Base-by-base conservation (phyloP, 1,140 invertebrate genomes). In the Coptotermes formosanus region DNA sequence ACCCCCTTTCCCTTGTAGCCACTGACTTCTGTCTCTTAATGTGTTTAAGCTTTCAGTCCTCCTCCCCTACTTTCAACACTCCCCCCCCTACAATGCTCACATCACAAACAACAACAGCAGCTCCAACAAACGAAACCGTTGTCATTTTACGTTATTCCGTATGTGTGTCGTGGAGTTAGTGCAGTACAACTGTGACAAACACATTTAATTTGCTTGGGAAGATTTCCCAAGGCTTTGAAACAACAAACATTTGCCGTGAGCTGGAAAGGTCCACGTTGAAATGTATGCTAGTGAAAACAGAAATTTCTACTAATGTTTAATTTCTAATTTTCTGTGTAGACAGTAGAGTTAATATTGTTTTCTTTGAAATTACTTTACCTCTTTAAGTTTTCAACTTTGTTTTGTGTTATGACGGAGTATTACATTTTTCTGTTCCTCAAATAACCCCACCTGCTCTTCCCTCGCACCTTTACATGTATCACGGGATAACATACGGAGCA, bases 131-230 rank as follows among this genome's bases (percentile, higher is more conserved):
- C 64, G 64, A 75, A 75, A 75, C n/a, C 64, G 19, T 64, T 64
- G 64, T 75, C 64, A 75, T 75, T 75, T 75, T 75, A 30, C 64
- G n/a, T 75, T 75, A 38, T 75, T 75, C 64, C 64, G 25, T 75
- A 75, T 30, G 64, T 75, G 64, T 75, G 64, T n/a, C 64, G 64
- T 75, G 64, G 64, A 75, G 64, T 75, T 7, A 30, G 25, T 75
- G 64, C 14, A 11, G n/a, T 75, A 75, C 7, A n/a, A 14, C n/a
- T 75, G 64, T 75, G 64, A 75, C 64, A 75, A 69, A 75, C 64
- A 75, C 64, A 75, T 75, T 75, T 75, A 75, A 75, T 75, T 75
- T 75, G 64, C 64, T 75, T 75, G 64, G n/a, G n/a, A 75, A 75
- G 59, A 8, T 75, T 75, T 75, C 25, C 64, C 64, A 75, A 75